Evolutionary conservation across 2,888 invertebrate species (phyloP).

Genomic region (Lasius platythorax): DNA sequence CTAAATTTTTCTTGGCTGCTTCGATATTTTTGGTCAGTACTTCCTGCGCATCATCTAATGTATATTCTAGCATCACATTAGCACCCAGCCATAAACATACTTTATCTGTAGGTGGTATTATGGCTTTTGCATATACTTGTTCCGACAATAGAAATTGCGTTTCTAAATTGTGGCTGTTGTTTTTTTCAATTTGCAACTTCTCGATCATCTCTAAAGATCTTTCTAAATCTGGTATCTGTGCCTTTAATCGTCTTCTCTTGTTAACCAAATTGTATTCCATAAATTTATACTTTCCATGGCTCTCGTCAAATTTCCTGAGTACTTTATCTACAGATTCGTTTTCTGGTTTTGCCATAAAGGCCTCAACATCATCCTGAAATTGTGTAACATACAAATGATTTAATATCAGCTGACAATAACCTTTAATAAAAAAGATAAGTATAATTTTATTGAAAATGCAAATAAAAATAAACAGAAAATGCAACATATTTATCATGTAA

Average conservation of each 20-base stretch:
- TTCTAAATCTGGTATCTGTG: conserved; percentile 97
- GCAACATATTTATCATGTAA: not conserved
- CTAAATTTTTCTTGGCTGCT: conserved; percentile 93
- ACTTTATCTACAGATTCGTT: conserved; percentile 95
- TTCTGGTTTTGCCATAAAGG: conserved; percentile 94
- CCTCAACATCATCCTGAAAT: conserved; percentile 96
- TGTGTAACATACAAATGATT: not conserved
- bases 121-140: conserved; percentile 94
- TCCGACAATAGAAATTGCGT: conserved; percentile 97
- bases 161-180: conserved; percentile 90
- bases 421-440: not conserved
- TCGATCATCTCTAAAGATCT: conserved; percentile 96
- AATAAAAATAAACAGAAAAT: conserved; percentile 21
- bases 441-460: not conserved
- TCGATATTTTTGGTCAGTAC: conserved; percentile 94
- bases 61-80: conserved; percentile 99
- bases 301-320: conserved; percentile 95
- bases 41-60: conserved; percentile 95
- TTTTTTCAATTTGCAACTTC: conserved; percentile 93
- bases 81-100: conserved; percentile 95
- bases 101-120: conserved; percentile 95
- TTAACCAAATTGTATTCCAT: conserved; percentile 97
- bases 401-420: not conserved
- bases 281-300: conserved; percentile 98
- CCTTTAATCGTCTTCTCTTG: conserved; percentile 94